Percentiles rank a stretch among this genome's conserved stretches.
Conservation (phyloP, 1,140 invertebrate species). For the Pseudomyrmex concolor region DNA sequence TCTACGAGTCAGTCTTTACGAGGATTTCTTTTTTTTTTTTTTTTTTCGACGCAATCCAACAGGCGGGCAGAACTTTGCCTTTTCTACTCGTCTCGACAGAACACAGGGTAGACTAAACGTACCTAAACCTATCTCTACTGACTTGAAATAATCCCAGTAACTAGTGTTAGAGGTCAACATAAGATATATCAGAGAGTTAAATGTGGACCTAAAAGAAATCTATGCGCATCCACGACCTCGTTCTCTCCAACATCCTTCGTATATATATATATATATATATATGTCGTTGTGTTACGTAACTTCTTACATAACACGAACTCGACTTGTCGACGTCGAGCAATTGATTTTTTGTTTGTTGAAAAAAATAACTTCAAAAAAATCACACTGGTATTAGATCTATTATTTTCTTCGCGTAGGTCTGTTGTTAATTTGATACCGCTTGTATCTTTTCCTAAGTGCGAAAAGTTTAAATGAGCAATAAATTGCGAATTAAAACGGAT, state of each 20-base stretch:
- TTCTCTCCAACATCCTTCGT: conserved; percentile 24
- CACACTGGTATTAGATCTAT: neutral
- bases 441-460: neutral
- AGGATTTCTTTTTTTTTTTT: conserved; percentile 24
- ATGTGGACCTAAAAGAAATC: conserved; percentile 77
- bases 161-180: conserved; percentile 77
- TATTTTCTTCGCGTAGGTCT: no score
- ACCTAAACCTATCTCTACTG: conserved; percentile 81
- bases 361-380: conserved; percentile 2
- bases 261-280: neutral
- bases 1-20: conserved; percentile 67
- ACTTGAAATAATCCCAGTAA: conserved; percentile 76
- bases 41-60: conserved; percentile 76
- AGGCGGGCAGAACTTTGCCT: conserved; percentile 75
- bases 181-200: conserved; percentile 77
- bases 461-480: conserved; percentile 18
- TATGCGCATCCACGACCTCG: conserved; percentile 44
- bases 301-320: no score
- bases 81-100: conserved; percentile 79
- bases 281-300: no score
- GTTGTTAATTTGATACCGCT: neutral
- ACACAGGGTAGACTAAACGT: conserved; percentile 78
- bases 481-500: conserved; percentile 14
- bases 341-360: neutral
- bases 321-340: neutral